Conservation (phyloP, 2,888 invertebrate genomes). For the Ellobium chinense region DNA sequence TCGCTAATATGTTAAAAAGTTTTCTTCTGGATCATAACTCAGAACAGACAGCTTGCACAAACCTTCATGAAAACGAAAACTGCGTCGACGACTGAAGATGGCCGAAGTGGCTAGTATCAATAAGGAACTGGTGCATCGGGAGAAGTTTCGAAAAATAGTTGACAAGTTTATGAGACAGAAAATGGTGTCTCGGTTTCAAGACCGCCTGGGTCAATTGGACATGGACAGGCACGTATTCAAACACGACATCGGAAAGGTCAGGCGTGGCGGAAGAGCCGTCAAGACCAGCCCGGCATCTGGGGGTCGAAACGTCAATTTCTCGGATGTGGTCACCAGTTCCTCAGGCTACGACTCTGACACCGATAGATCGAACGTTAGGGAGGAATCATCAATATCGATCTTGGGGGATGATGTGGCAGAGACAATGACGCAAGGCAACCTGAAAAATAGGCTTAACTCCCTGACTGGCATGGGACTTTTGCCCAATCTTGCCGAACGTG, state of each 20-base stretch:
- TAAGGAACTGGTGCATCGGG: background rate
- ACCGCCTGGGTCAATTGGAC: background rate
- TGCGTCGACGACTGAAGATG: too few species aligned
- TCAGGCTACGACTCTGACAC: background rate
- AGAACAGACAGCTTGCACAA: too few species aligned
- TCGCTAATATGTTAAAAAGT: too few species aligned
- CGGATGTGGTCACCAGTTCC: background rate
- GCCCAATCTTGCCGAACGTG: background rate
- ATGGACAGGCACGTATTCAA: background rate
- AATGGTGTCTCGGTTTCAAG: background rate
- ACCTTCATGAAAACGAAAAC: too few species aligned
- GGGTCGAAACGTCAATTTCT: background rate
- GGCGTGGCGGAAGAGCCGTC: background rate
- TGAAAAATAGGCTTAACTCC: background rate
- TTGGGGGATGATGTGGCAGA: background rate
- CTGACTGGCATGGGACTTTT: background rate
- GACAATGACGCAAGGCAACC: background rate
- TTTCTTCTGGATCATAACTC: too few species aligned
- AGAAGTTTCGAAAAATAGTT: background rate
- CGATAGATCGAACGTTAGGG: background rate
- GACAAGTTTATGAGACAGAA: background rate
- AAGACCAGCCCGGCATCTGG: background rate
- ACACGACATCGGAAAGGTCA: background rate
- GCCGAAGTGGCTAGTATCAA: background rate
- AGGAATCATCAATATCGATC: background rate